phyloP scores from a whole-genome alignment of 2,888 invertebrate genomes.

The Drosophila acutilabella region DNA sequence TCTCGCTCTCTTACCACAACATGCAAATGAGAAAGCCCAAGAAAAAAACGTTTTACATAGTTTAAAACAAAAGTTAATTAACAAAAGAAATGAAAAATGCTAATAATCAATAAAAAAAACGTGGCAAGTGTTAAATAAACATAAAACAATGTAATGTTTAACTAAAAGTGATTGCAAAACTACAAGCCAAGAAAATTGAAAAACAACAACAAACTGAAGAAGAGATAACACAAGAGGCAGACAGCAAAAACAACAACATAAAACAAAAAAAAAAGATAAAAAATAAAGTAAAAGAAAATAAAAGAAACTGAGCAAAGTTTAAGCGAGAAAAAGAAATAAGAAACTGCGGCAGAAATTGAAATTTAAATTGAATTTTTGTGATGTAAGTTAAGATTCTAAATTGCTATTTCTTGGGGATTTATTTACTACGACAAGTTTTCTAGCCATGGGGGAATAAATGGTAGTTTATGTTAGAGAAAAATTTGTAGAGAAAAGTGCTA shows the following conservation, averaged over 20 bases:
- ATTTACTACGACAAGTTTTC: neutral
- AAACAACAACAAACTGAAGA: slow-evolving; percentile 16
- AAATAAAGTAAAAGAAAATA: slow-evolving; percentile 34
- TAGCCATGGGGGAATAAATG: too few relatives aligned
- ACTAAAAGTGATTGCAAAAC: slow-evolving; percentile 39
- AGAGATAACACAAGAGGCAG: slow-evolving; percentile 27
- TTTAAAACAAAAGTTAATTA: slow-evolving; percentile 49
- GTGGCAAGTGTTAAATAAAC: slow-evolving; percentile 50
- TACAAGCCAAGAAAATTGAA: slow-evolving; percentile 29
- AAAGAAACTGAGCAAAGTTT: slow-evolving; percentile 16
- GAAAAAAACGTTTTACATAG: slow-evolving; percentile 57
- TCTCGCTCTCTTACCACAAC: slow-evolving; percentile 10
- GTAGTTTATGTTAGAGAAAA: too few relatives aligned
- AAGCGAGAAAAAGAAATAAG: slow-evolving; percentile 42
- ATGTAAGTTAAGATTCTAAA: slow-evolving; percentile 66
- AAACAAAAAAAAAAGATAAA: slow-evolving; percentile 9
- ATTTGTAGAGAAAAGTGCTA: too few relatives aligned
- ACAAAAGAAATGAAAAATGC: slow-evolving; percentile 21
- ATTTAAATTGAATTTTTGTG: slow-evolving; percentile 74
- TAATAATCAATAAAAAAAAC: slow-evolving; percentile 39
- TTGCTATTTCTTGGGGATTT: neutral
- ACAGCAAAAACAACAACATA: slow-evolving; percentile 27
- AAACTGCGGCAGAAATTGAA: slow-evolving; percentile 69
- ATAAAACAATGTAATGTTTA: slow-evolving; percentile 40
- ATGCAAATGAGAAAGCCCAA: slow-evolving; percentile 77